Evolutionary conservation across 1,140 invertebrate genomes (phyloP), one percentile per base, ranked within the genome.

Genomic region (Diorhabda elongata): DNA sequence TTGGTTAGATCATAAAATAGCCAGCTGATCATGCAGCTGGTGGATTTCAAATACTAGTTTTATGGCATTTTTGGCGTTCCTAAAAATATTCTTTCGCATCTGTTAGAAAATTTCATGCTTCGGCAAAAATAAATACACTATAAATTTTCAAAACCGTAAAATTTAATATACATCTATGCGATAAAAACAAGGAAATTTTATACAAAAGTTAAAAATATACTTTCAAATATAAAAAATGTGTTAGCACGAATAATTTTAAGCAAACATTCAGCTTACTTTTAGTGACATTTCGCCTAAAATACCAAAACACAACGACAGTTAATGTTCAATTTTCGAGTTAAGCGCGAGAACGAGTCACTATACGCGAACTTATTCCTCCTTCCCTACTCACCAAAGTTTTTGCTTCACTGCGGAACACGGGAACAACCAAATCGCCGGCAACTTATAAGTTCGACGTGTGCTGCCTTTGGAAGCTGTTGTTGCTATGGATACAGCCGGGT

Each of bases 1-100:
- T 52, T 52, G 47, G 47, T 52, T 52, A 52, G n/a, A 52, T 52
- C 47, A 52, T 52, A 52, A 52, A 52, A 52, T n/a, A 52, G 47
- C 47, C 47, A 52, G 47, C 47, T 52, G 47, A 52, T 52, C 47
- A n/a, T 52, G 0, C 6, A 52, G 47, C 47, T 52, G 47, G 47
- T 52, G 47, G 6, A 52, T 52, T 52, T 52, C 47, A 52, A 52
- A 52, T 52, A 8, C 47, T 6, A n/a, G n/a, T 52, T 52, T 52
- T 52, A 52, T 52, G n/a, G 47, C 47, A n/a, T n/a, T 52, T 52
- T 52, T 52, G 47, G 6, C 47, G 6, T 52, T 52, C 47, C 47
- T 52, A 52, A 52, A 52, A 52, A 52, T 52, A 52, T 52, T 52
- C 47, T 52, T 52, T 52, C 47, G 47, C 47, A 52, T 52, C 47